Conservation (phyloP, 2,797 vertebrate genomes). For the Pempheris klunzingeri region DNA sequence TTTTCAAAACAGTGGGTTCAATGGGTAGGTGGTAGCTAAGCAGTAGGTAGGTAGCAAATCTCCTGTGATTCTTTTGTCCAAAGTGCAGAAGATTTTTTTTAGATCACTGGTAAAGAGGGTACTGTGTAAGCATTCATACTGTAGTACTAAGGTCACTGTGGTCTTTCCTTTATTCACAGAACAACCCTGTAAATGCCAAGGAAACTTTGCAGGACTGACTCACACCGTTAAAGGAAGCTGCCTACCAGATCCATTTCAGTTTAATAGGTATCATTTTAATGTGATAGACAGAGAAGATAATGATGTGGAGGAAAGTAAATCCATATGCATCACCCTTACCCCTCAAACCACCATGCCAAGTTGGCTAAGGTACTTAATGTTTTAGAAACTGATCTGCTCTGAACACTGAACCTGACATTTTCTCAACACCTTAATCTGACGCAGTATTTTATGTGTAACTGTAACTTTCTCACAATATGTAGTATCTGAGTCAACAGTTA, state of each 20-base stretch:
- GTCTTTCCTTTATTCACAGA: conserved; percentile 52
- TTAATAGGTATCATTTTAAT: conserved; percentile 80
- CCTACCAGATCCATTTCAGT: conserved; percentile 84
- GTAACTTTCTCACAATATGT: background rate
- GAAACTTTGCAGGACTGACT: background rate
- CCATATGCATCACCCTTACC: conserved; percentile 84
- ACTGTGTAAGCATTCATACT: no score
- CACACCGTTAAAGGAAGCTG: conserved; percentile 77
- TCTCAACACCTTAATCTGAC: background rate
- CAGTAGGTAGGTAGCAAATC: no score
- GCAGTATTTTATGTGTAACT: background rate
- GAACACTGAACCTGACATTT: background rate
- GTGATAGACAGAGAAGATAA: background rate
- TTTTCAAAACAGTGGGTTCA: no score
- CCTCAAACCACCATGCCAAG: fast-evolving
- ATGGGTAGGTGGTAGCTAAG: no score
- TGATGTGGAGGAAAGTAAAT: conserved; percentile 16
- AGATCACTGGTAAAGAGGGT: no score
- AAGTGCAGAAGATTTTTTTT: no score
- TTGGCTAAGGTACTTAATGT: conserved; percentile 27
- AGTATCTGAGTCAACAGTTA: no score
- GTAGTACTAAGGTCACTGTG: no score
- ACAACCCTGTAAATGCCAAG: conserved; percentile 67
- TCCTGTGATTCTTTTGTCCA: no score
- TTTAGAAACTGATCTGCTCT: background rate